These are phyloP conservation scores for Cryptoblepharus egeriae DNA, from an alignment of 2,797 vertebrate species.

Conservation along the genomic window DNA sequence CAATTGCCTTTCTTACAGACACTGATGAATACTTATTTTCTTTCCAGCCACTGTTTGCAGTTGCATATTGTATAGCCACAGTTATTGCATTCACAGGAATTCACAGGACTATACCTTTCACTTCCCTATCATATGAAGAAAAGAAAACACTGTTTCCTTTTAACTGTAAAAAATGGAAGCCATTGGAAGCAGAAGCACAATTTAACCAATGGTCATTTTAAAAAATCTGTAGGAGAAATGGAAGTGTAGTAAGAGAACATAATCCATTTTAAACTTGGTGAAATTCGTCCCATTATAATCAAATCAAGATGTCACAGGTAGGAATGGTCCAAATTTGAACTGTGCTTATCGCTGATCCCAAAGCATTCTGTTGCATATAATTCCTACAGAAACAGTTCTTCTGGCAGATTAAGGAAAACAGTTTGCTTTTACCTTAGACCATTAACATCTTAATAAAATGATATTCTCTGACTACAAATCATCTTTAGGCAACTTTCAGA, in stretches of 20 bases:
- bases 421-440: slow-evolving; percentile 79
- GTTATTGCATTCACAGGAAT: slow-evolving; percentile 47
- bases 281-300: slow-evolving; percentile 50
- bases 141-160: slow-evolving; percentile 25
- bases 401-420: slow-evolving; percentile 77
- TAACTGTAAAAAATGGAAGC: slow-evolving; percentile 45
- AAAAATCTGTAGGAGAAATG: neutral
- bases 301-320: slow-evolving; percentile 57
- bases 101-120: slow-evolving; percentile 55
- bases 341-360: slow-evolving; percentile 63
- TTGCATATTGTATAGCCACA: neutral
- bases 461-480: slow-evolving; percentile 76
- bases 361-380: slow-evolving; percentile 61
- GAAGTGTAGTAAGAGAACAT: slow-evolving; percentile 41
- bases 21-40: slow-evolving; percentile 60
- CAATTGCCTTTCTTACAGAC: slow-evolving; percentile 45
- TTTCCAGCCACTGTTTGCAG: slow-evolving; percentile 42
- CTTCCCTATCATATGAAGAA: slow-evolving; percentile 33
- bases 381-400: slow-evolving; percentile 74
- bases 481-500: slow-evolving; percentile 68
- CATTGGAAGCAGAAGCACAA: slow-evolving; percentile 44
- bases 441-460: slow-evolving; percentile 80
- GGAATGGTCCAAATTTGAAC: slow-evolving; percentile 71
- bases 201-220: slow-evolving; percentile 25
- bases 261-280: slow-evolving; percentile 38